phyloP scores from a whole-genome alignment of 2,797 vertebrate genomes.

The Hydrolagus colliei region DNA sequence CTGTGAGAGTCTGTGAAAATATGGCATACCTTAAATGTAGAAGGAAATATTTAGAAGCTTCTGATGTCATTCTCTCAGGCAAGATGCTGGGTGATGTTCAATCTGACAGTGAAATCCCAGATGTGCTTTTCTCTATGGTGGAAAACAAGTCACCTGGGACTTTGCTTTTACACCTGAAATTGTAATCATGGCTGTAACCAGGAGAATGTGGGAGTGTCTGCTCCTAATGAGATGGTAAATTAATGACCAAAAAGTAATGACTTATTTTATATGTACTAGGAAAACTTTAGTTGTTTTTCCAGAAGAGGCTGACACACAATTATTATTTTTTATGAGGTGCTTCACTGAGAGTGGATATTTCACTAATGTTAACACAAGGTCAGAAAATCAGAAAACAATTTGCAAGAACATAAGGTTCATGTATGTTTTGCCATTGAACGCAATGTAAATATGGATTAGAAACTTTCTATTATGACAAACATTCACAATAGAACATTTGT shows the following conservation, averaged over 20 bases:
- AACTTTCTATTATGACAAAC: no score
- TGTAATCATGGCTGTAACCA: background rate
- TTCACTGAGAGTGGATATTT: background rate
- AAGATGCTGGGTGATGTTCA: slow-evolving; percentile 13
- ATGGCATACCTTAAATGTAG: slow-evolving; percentile 18
- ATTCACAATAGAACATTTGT: no score
- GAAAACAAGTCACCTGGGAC: slow-evolving; percentile 25
- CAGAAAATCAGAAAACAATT: background rate
- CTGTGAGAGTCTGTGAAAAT: background rate
- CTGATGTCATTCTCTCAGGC: background rate
- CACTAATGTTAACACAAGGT: background rate
- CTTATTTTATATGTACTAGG: background rate
- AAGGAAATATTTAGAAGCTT: slow-evolving; percentile 5
- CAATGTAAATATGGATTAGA: no score
- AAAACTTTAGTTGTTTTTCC: slow-evolving; percentile 1
- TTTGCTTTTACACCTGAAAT: slow-evolving; percentile 33
- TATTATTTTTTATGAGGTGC: background rate
- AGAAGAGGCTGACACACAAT: background rate
- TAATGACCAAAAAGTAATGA: background rate
- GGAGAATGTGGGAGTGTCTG: slow-evolving; percentile 2
- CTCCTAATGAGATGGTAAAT: slow-evolving; percentile 9
- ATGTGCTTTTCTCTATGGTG: slow-evolving; percentile 31
- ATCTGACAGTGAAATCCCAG: background rate
- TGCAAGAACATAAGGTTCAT: background rate
- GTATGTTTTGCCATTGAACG: background rate